A percentile compares a stretch with the other conserved stretches of the same genome.
phyloP scores from a whole-genome alignment of 2,797 vertebrate species.

The Gobionotothen gibberifrons region DNA sequence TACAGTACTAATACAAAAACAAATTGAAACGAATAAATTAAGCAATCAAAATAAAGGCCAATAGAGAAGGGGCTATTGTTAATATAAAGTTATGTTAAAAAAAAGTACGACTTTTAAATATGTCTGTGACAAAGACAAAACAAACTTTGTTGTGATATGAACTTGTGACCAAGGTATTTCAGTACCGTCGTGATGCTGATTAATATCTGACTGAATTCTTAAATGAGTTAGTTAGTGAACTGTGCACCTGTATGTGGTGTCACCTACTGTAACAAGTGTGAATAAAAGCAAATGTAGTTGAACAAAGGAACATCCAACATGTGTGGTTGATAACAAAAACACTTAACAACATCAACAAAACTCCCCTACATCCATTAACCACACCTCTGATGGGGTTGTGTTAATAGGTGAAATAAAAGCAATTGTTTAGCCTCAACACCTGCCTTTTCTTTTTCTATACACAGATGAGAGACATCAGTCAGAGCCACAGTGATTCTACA shows the following conservation, averaged over 20 bases:
- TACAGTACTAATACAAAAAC: too few species aligned
- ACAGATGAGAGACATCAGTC: constrained; percentile 48
- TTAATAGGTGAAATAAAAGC: neutral
- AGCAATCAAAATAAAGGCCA: too few species aligned
- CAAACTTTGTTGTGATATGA: too few species aligned
- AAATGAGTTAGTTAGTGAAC: neutral
- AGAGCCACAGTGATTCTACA: constrained; percentile 26
- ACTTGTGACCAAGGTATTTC: neutral
- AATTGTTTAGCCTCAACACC: neutral
- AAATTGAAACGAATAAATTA: too few species aligned
- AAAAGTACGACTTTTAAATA: too few species aligned
- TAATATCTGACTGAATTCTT: too few species aligned
- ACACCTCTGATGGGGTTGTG: neutral
- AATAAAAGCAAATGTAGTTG: neutral
- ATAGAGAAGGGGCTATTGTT: too few species aligned
- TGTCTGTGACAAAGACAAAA: too few species aligned
- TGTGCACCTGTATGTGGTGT: neutral
- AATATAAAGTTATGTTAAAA: too few species aligned
- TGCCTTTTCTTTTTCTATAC: constrained; percentile 1
- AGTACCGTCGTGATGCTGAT: neutral
- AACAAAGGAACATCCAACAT: neutral
- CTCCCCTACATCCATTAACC: too few species aligned
- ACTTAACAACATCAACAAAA: too few species aligned
- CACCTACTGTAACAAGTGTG: neutral
- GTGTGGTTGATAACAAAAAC: neutral